These are phyloP conservation scores for Trachemys scripta DNA, from an alignment of 2,113 vertebrate genomes.

Conservation along the genomic window DNA sequence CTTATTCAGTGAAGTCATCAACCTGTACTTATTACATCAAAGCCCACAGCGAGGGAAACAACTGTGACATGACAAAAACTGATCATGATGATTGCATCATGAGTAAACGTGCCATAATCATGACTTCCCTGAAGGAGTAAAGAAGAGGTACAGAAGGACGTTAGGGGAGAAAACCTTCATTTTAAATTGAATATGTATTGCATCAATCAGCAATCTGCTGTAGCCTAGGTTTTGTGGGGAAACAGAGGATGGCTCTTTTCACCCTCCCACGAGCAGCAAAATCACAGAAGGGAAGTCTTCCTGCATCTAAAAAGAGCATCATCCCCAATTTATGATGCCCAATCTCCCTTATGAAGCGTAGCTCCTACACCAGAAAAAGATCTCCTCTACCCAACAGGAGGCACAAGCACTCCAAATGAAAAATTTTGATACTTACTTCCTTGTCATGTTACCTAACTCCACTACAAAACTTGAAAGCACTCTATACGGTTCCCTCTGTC, in stretches of 20 bases:
- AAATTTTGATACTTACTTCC: not conserved
- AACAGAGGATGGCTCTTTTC: not conserved
- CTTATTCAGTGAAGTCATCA: not conserved
- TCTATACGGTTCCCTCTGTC: not conserved
- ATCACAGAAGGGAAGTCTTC: not conserved
- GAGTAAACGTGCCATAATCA: not conserved
- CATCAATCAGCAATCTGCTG: not conserved
- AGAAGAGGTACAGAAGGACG: not conserved
- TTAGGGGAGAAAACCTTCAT: not conserved
- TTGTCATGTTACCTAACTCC: not conserved
- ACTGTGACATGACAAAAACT: not conserved
- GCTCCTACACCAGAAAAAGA: not conserved
- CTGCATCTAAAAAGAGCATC: not conserved
- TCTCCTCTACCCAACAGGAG: not conserved
- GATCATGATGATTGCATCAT: not conserved
- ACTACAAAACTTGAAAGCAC: not conserved
- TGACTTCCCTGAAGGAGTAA: not conserved
- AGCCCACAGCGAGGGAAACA: not conserved
- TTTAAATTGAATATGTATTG: not conserved
- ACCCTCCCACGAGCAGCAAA: not conserved
- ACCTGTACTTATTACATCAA: not conserved
- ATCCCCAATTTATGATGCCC: not conserved
- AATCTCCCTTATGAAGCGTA: not conserved
- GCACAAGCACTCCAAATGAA: not conserved
- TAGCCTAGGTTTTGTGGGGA: not conserved